phyloP scores from a whole-genome alignment of 2,113 vertebrate species.

The Sapajus apella region DNA sequence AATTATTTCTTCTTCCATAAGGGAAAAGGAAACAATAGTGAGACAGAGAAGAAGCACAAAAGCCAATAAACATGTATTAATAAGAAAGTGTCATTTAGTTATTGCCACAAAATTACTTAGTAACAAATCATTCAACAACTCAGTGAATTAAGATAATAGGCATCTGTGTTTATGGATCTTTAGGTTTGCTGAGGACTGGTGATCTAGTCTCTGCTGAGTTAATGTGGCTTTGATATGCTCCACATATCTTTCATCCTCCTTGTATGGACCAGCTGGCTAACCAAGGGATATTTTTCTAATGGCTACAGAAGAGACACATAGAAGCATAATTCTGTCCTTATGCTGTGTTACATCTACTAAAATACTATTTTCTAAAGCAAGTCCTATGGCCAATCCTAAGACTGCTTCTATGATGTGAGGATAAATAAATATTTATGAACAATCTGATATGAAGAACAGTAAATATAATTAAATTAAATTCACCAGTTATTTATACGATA shows the following conservation, averaged over 20 bases:
- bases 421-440: conserved; percentile 12
- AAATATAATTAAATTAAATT: neutral
- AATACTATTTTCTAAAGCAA: neutral
- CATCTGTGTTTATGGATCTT: neutral
- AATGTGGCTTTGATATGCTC: neutral
- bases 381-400: neutral
- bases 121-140: neutral
- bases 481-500: neutral
- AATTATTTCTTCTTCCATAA: neutral
- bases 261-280: neutral
- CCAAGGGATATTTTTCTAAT: neutral
- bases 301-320: neutral
- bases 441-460: neutral
- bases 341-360: neutral
- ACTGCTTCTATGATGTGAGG: neutral
- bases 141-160: neutral
- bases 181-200: neutral
- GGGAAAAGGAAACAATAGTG: neutral
- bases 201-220: neutral
- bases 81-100: neutral
- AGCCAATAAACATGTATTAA: neutral
- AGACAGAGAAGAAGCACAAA: neutral
- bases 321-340: neutral
- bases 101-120: neutral
- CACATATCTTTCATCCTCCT: neutral